phyloP scores from a whole-genome alignment of 2,797 vertebrate species.

The Podargus strigoides region DNA sequence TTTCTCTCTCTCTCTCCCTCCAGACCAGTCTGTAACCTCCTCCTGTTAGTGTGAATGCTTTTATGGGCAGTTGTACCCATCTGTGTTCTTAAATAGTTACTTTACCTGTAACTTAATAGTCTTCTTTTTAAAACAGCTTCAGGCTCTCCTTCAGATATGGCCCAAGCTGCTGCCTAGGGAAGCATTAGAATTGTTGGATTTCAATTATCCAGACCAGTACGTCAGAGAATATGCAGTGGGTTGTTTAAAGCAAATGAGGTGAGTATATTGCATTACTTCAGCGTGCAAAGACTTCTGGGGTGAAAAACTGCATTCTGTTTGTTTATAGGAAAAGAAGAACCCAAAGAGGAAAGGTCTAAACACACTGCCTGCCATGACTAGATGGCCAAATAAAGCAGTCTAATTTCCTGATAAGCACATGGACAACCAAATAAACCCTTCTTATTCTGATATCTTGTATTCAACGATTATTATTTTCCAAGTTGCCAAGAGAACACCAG shows the following conservation, averaged over 20 bases:
- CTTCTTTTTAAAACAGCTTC: conserved; percentile 79
- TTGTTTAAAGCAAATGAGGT: conserved; percentile 94
- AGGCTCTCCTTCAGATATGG: conserved; percentile 97
- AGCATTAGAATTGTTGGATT: conserved; percentile 94
- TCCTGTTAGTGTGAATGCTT: not conserved
- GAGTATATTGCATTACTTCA: conserved; percentile 8
- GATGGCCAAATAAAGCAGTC: not conserved
- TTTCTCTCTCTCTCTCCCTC: not conserved
- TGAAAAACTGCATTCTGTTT: not conserved
- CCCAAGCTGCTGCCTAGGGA: conserved; percentile 92
- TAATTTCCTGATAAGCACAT: not conserved
- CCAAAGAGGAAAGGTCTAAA: not conserved
- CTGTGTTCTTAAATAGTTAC: not conserved
- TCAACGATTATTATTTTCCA: not conserved
- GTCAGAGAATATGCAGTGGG: conserved; percentile 92
- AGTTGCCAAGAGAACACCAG: not conserved
- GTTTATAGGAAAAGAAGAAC: not conserved
- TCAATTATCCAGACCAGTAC: conserved; percentile 98
- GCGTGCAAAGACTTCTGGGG: not conserved
- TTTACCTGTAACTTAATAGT: not conserved
- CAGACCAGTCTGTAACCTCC: not conserved
- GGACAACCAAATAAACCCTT: not conserved
- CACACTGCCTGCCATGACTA: not conserved
- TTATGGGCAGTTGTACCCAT: not conserved
- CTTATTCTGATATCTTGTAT: not conserved